A percentile compares a stretch with the other conserved stretches of the same genome.
Conservation (phyloP, 1,140 invertebrate genomes). For the Thaumatotibia leucotreta region DNA sequence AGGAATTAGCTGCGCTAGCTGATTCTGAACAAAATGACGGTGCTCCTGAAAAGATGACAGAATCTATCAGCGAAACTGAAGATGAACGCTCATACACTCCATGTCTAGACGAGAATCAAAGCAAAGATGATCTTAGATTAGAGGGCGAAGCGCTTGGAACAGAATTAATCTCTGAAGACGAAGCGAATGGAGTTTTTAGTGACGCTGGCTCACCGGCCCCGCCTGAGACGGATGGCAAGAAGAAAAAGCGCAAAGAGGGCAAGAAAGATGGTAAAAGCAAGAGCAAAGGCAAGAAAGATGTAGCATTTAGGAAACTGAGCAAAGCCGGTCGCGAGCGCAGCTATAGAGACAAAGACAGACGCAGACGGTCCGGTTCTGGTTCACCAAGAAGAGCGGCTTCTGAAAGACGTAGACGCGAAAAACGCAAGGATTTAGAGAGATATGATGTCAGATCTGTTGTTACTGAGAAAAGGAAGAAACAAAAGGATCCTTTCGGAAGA, state of each 20-base stretch:
- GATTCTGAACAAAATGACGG: conserved; percentile 19
- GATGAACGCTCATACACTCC: conserved; percentile 82
- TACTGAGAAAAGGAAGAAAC: conserved; percentile 81
- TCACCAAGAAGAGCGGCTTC: not conserved
- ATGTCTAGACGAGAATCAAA: conserved; percentile 80
- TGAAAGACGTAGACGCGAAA: conserved; percentile 75
- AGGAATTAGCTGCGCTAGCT: not conserved
- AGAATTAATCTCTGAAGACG: conserved; percentile 84
- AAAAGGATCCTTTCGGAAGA: conserved; percentile 88
- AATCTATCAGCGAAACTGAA: conserved; percentile 78
- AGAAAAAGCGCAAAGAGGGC: conserved; percentile 65
- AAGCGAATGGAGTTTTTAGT: conserved; percentile 77
- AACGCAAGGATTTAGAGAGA: conserved; percentile 86
- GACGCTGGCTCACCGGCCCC: conserved; percentile 59
- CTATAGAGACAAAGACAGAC: conserved; percentile 83
- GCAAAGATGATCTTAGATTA: conserved; percentile 61
- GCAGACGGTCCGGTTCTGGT: not conserved
- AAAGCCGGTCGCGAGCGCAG: conserved; percentile 88
- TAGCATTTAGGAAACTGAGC: conserved; percentile 88
- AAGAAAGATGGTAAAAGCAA: conserved; percentile 66
- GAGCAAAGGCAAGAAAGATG: conserved; percentile 55
- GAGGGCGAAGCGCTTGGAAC: conserved; percentile 80
- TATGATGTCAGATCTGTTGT: conserved; percentile 89
- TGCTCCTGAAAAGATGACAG: conserved; percentile 75
- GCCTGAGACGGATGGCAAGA: conserved; percentile 79